phyloP scores from a whole-genome alignment of 1,140 invertebrate genomes.

The Dendrolimus kikuchii region DNA sequence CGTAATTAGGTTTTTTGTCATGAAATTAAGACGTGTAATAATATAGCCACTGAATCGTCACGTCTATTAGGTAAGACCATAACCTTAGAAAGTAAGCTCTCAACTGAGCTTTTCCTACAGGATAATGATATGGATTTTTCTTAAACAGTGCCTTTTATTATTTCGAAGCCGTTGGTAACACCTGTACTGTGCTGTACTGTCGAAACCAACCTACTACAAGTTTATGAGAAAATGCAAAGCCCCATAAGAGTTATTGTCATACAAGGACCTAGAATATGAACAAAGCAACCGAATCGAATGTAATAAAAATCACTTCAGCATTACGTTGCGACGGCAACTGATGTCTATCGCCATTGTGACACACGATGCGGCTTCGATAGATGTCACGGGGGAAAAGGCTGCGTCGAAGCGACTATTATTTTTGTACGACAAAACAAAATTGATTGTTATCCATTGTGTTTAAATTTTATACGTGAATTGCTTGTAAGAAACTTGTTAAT shows the following conservation, averaged over 20 bases:
- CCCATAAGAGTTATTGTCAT: slow-evolving; percentile 28
- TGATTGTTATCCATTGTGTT: slow-evolving; percentile 39
- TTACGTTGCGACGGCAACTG: slow-evolving; percentile 55
- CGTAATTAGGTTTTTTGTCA: too few relatives aligned
- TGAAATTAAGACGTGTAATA: too few relatives aligned
- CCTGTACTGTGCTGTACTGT: too few relatives aligned
- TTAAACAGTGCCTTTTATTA: too few relatives aligned
- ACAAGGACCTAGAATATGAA: slow-evolving; percentile 44
- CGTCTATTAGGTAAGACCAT: too few relatives aligned
- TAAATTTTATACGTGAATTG: slow-evolving; percentile 27
- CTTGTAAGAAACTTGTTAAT: slow-evolving; percentile 21
- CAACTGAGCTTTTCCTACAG: too few relatives aligned
- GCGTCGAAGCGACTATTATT: slow-evolving; percentile 57
- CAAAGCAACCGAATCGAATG: slow-evolving; percentile 64
- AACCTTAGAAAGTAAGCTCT: too few relatives aligned
- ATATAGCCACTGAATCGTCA: too few relatives aligned
- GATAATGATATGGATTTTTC: too few relatives aligned
- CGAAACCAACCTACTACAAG: too few relatives aligned
- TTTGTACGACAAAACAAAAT: slow-evolving; percentile 58
- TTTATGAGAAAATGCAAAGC: not conserved
- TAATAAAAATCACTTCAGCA: slow-evolving; percentile 68
- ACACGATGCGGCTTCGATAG: slow-evolving; percentile 57
- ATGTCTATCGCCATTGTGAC: slow-evolving; percentile 62
- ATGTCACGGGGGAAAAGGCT: slow-evolving; percentile 54
- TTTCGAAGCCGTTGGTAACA: too few relatives aligned